phyloP scores from a whole-genome alignment of 2,113 vertebrate genomes.

The Riparia riparia region DNA sequence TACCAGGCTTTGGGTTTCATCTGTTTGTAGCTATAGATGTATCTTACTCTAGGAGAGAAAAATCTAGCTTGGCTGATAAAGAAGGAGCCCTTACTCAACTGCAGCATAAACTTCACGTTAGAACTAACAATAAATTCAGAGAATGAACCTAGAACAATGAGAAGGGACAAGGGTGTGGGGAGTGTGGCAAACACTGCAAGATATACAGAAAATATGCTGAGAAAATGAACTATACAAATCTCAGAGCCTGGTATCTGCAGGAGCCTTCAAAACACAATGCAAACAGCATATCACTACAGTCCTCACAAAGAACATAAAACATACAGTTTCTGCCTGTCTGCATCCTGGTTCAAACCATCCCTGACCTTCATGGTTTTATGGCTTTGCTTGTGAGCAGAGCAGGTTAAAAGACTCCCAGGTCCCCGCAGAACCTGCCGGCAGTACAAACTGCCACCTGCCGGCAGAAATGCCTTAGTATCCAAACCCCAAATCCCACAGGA shows the following conservation, averaged over 20 bases:
- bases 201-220: background rate
- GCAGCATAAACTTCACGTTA: background rate
- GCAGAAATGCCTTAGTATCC: background rate
- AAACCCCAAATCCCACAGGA: rapidly evolving
- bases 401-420: background rate
- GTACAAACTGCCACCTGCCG: conserved; percentile 16
- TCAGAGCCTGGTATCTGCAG: background rate
- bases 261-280: background rate
- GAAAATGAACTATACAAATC: background rate
- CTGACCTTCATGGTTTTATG: background rate
- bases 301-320: background rate
- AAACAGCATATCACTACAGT: background rate
- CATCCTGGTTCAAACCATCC: background rate
- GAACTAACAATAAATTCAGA: background rate
- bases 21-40: background rate
- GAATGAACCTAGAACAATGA: background rate
- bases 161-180: rapidly evolving
- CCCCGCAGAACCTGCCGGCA: rapidly evolving
- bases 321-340: background rate
- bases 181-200: rapidly evolving
- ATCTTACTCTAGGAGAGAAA: background rate
- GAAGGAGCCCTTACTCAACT: background rate
- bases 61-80: background rate
- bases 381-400: background rate
- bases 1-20: background rate